Percentiles rank a stretch among this genome's conserved stretches.
Conservation (phyloP, 2,113 vertebrate species). For the Oncorhynchus masou region DNA sequence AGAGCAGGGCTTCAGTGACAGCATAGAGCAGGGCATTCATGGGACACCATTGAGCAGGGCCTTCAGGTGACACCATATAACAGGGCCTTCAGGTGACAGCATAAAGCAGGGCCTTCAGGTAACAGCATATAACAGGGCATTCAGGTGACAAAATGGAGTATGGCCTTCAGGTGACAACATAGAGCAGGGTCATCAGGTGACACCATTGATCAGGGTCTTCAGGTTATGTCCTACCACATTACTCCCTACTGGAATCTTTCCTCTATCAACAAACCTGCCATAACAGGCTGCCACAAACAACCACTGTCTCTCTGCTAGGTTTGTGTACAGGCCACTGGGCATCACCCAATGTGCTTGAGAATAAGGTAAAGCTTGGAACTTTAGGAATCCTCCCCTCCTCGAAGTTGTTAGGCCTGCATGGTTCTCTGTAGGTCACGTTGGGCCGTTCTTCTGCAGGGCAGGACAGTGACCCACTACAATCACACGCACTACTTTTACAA, state of each 20-base stretch:
- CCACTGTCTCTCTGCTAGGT: background rate
- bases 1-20: no score
- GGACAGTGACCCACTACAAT: background rate
- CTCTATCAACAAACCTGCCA: no score
- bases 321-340: background rate
- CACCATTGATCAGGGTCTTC: background rate
- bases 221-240: no score
- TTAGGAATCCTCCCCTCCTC: background rate
- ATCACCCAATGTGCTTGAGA: background rate
- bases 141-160: no score
- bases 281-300: background rate
- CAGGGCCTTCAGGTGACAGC: no score
- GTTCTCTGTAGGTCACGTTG: background rate
- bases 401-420: background rate
- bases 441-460: background rate
- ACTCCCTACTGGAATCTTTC: no score
- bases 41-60: no score
- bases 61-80: no score
- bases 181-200: background rate
- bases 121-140: no score
- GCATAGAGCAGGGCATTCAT: no score
- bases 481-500: background rate
- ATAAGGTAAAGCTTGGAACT: background rate
- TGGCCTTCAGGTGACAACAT: no score
- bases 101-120: no score